These are phyloP conservation scores for Mormyrus iriodes DNA, from an alignment of 2,113 vertebrate genomes.

Conservation along the genomic window DNA sequence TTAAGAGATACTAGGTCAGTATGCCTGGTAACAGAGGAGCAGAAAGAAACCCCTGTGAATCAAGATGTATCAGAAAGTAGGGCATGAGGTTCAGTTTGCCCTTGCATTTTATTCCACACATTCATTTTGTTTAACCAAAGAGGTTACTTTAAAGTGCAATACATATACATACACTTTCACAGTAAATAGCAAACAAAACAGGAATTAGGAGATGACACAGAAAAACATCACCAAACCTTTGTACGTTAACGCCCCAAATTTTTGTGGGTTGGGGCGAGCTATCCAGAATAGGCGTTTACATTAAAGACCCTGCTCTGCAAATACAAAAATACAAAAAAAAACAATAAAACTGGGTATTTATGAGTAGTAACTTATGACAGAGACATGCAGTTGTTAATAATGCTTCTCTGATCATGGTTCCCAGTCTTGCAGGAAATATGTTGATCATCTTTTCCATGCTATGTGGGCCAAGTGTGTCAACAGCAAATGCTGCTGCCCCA, in stretches of 20 bases:
- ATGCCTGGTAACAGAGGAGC: constrained; percentile 12
- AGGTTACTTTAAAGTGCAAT: background rate
- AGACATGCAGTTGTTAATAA: background rate
- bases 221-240: background rate
- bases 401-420: background rate
- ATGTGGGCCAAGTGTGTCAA: constrained; percentile 12
- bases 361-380: too few relatives aligned
- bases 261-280: background rate
- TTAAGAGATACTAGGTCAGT: constrained; percentile 12
- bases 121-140: background rate
- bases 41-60: constrained; percentile 9
- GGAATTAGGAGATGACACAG: background rate
- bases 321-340: background rate
- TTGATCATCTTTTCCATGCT: constrained; percentile 6
- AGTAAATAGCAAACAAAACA: background rate
- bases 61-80: background rate
- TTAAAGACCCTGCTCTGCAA: background rate
- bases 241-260: background rate
- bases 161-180: background rate
- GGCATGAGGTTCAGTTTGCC: constrained; percentile 6
- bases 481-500: constrained; percentile 13
- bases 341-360: too few relatives aligned
- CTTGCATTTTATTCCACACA: background rate
- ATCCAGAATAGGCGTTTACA: background rate
- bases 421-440: background rate